Percentiles rank a stretch among this genome's conserved stretches.
Evolutionary conservation across 2,797 vertebrate genomes (phyloP).

Genomic region (Spatula clypeata): DNA sequence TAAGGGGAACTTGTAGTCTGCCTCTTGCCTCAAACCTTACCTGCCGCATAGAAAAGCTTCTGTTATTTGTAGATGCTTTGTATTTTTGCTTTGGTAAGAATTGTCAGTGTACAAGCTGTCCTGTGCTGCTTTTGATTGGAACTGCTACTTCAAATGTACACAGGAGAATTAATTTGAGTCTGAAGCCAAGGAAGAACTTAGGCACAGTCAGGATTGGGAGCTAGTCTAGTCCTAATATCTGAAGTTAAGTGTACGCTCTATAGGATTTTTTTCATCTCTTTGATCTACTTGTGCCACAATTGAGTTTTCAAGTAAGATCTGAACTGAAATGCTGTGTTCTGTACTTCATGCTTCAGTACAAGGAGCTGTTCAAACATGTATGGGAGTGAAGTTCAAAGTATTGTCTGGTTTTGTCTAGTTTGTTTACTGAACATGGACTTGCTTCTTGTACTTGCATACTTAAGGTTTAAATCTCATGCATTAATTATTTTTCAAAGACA

Average conservation of each 20-base stretch:
- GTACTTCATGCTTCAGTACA: background rate
- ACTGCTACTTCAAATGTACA: background rate
- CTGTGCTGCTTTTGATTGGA: background rate
- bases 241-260: background rate
- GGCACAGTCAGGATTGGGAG: background rate
- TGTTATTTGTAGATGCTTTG: background rate
- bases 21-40: background rate
- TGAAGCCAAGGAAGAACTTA: background rate
- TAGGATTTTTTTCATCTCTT: background rate
- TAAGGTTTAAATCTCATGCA: background rate
- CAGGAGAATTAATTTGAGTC: background rate
- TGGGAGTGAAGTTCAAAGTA: background rate
- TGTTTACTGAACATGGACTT: background rate
- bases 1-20: background rate
- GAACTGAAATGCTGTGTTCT: background rate
- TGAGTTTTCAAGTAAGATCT: background rate
- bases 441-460: background rate
- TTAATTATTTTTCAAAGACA: slow-evolving; percentile 32
- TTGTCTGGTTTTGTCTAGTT: background rate
- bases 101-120: background rate
- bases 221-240: background rate
- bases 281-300: background rate
- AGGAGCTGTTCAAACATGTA: background rate
- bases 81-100: background rate
- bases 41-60: background rate